Conservation (phyloP, 2,888 invertebrate species). For the Hemistola chrysoprasaria region DNA sequence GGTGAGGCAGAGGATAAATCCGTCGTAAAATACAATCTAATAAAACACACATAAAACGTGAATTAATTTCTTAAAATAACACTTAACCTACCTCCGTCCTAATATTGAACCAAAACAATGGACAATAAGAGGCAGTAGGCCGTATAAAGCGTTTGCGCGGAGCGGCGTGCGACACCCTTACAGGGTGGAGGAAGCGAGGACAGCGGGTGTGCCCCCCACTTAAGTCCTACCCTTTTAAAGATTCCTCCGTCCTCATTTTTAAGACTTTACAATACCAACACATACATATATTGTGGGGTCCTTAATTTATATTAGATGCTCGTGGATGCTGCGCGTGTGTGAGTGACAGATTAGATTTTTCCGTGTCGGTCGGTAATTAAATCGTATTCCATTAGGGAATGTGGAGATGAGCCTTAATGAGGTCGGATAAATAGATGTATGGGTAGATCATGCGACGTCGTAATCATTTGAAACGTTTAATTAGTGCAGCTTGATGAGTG, state of each 20-base stretch:
- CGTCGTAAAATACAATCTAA: conserved; percentile 24
- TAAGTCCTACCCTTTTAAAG: conserved; percentile 81
- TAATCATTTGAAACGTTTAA: conserved; percentile 7
- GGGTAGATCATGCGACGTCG: neutral
- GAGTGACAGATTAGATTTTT: conserved; percentile 73
- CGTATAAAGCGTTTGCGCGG: conserved; percentile 74
- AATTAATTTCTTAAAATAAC: conserved; percentile 60
- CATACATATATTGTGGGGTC: conserved; percentile 60
- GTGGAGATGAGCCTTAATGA: conserved; percentile 58
- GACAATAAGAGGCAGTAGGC: conserved; percentile 73
- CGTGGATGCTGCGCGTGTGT: conserved; percentile 39
- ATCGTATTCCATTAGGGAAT: conserved; percentile 59
- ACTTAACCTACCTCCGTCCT: conserved; percentile 69
- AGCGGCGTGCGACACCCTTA: conserved; percentile 47
- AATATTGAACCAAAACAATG: conserved; percentile 77
- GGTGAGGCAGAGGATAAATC: conserved; percentile 14
- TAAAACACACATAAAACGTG: conserved; percentile 28
- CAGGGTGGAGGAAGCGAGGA: conserved; percentile 42
- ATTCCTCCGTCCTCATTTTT: conserved; percentile 80
- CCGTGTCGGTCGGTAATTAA: conserved; percentile 75
- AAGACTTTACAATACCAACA: conserved; percentile 80
- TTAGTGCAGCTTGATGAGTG: conserved; percentile 3
- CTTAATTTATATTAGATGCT: conserved; percentile 65
- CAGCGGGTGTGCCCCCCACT: conserved; percentile 61
- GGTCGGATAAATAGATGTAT: conserved; percentile 23